Conservation (phyloP, 2,113 vertebrate genomes). For the Nyctereutes procyonoides region DNA sequence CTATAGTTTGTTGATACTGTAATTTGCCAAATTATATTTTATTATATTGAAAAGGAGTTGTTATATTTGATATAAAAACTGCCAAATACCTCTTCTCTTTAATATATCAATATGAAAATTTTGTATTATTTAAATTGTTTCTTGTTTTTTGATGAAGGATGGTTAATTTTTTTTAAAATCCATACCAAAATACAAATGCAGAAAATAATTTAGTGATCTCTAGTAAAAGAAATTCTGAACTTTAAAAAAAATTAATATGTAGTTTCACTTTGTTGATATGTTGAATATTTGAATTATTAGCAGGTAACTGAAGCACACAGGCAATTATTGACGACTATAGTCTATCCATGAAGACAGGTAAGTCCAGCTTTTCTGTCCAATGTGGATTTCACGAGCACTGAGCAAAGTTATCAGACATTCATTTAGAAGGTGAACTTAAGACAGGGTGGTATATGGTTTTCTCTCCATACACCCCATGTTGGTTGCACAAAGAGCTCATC, state of each 20-base stretch:
- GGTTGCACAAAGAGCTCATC: neutral
- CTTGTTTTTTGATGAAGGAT: slow-evolving; percentile 37
- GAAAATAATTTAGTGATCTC: slow-evolving; percentile 19
- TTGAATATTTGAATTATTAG: slow-evolving; percentile 59
- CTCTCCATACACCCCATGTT: too few relatives aligned
- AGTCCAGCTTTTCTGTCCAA: slow-evolving; percentile 51
- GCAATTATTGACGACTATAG: neutral
- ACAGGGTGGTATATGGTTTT: neutral
- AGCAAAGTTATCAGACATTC: neutral
- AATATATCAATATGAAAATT: slow-evolving; percentile 31
- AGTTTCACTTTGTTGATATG: slow-evolving; percentile 8
- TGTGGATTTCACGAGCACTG: slow-evolving; percentile 17
- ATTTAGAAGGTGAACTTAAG: slow-evolving; percentile 45
- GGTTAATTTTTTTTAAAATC: neutral
- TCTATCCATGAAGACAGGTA: slow-evolving; percentile 66
- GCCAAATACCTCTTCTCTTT: neutral
- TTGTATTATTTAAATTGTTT: slow-evolving; percentile 38
- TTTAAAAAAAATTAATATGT: neutral
- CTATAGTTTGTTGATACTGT: slow-evolving; percentile 6
- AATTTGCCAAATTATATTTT: neutral
- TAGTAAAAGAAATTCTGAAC: neutral
- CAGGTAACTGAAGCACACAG: slow-evolving; percentile 53
- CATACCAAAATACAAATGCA: neutral
- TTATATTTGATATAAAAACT: slow-evolving; percentile 27
- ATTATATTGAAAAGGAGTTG: neutral